Percentiles rank a stretch among this genome's conserved stretches.
These are phyloP conservation scores for Antennarius maculatus DNA, from an alignment of 2,797 vertebrate genomes.

Conservation along the genomic window DNA sequence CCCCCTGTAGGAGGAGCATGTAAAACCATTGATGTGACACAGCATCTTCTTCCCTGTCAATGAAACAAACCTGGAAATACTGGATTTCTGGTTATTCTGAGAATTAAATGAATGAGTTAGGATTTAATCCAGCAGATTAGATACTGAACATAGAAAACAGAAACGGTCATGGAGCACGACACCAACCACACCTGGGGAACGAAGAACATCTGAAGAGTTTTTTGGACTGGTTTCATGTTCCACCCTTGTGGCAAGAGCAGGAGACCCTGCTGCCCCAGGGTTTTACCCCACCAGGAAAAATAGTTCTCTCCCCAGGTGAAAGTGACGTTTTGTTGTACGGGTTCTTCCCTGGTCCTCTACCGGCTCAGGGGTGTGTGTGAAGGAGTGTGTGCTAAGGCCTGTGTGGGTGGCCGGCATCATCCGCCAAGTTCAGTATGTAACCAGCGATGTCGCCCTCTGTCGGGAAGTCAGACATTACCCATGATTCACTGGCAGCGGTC, in stretches of 20 bases:
- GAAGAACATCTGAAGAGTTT: constrained; percentile 21
- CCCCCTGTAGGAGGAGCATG: background rate
- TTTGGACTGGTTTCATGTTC: constrained; percentile 9
- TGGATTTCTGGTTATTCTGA: constrained; percentile 17
- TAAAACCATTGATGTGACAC: background rate
- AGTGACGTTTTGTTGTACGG: constrained; percentile 28
- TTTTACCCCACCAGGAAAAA: background rate
- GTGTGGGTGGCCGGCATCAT: constrained; percentile 94
- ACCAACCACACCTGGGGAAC: constrained; percentile 31
- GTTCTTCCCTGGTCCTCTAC: constrained; percentile 1
- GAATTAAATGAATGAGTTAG: constrained; percentile 23
- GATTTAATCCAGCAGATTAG: constrained; percentile 2
- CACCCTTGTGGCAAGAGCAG: background rate
- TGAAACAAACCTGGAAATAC: background rate
- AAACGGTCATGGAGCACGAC: constrained; percentile 30
- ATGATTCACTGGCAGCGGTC: constrained; percentile 92
- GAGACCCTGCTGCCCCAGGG: background rate
- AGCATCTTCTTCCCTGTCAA: background rate
- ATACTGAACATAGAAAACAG: constrained; percentile 15
- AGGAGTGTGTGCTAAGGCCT: constrained; percentile 83
- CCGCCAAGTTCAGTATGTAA: constrained; percentile 96
- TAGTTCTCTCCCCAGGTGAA: constrained; percentile 21
- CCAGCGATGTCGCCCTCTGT: constrained; percentile 94
- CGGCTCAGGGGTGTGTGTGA: constrained; percentile 67
- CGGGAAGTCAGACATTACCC: constrained; percentile 96